Evolutionary conservation across 2,888 invertebrate species (phyloP).

Genomic region (Lycocerus yunnanus): DNA sequence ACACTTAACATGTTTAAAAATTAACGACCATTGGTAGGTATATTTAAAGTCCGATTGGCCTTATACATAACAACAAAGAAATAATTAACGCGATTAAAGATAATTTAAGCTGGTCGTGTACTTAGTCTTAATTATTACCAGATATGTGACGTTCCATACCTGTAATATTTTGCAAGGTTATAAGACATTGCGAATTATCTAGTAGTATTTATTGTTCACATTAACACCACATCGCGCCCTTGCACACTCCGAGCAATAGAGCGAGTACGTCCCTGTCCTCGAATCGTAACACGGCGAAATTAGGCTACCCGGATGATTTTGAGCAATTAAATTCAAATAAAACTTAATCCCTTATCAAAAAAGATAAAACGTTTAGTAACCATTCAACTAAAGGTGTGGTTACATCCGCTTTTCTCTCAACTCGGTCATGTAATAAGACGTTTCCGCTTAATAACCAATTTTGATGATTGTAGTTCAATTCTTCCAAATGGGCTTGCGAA

Average conservation of each 20-base stretch:
- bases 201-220: not conserved
- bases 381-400: constrained; percentile 10
- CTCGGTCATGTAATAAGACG: constrained; percentile 9
- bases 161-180: constrained; percentile 20
- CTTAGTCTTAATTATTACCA: constrained; percentile 21
- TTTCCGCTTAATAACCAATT: constrained; percentile 8
- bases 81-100: constrained; percentile 36
- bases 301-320: not conserved
- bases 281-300: not conserved
- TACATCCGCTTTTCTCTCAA: constrained; percentile 12
- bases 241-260: not conserved
- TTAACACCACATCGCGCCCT: not conserved
- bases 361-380: not conserved
- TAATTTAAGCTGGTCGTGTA: constrained; percentile 32
- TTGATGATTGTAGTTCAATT: constrained; percentile 1
- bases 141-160: constrained; percentile 23
- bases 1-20: constrained; percentile 26
- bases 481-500: not conserved
- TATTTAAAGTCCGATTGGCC: constrained; percentile 21
- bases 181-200: not conserved
- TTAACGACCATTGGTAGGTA: constrained; percentile 15
- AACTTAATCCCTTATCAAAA: not conserved
- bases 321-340: not conserved
- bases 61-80: constrained; percentile 31
- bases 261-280: not conserved